phyloP scores from a whole-genome alignment of 35 echinoderm and acorn worm genomes.

The Ptychodera flava region DNA sequence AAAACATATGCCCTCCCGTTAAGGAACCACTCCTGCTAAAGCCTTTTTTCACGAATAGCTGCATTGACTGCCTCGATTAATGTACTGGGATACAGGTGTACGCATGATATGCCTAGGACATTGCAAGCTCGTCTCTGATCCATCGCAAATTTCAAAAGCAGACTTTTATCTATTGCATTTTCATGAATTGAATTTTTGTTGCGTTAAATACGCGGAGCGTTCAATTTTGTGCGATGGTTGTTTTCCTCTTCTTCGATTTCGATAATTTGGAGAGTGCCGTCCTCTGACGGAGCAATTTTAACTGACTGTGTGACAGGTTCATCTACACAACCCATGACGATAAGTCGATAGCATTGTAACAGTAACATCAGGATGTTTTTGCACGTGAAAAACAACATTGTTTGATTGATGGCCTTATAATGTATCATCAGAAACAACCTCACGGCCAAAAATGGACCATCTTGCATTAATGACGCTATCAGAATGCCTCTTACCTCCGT shows the following conservation, averaged over 20 bases:
- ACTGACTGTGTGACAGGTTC: not conserved
- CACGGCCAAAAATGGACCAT: conserved; percentile 70
- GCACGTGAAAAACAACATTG: conserved; percentile 84
- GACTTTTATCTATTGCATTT: too few species aligned
- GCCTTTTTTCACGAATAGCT: too few species aligned
- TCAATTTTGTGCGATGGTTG: not conserved
- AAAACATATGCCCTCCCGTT: too few species aligned
- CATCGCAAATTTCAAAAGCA: too few species aligned
- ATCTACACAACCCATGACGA: conserved; percentile 13
- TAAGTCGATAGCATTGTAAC: conserved; percentile 77
- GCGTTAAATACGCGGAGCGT: not conserved
- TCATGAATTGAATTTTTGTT: too few species aligned
- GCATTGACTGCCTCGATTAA: too few species aligned
- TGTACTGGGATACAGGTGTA: too few species aligned
- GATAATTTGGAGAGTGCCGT: too few species aligned
- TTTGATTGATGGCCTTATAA: conserved; percentile 48
- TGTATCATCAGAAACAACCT: conserved; percentile 64
- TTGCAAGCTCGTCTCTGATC: too few species aligned
- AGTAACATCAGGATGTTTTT: conserved; percentile 79
- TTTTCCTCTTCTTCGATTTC: not conserved
- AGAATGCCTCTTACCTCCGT: conserved; percentile 78
- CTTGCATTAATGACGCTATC: conserved; percentile 66
- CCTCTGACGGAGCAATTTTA: too few species aligned
- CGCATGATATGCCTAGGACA: too few species aligned
- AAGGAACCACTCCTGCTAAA: too few species aligned